Evolutionary conservation across 2,888 invertebrate genomes (phyloP), one percentile per base, ranked within the genome.

Genomic region (Synergus umbraculus): DNA sequence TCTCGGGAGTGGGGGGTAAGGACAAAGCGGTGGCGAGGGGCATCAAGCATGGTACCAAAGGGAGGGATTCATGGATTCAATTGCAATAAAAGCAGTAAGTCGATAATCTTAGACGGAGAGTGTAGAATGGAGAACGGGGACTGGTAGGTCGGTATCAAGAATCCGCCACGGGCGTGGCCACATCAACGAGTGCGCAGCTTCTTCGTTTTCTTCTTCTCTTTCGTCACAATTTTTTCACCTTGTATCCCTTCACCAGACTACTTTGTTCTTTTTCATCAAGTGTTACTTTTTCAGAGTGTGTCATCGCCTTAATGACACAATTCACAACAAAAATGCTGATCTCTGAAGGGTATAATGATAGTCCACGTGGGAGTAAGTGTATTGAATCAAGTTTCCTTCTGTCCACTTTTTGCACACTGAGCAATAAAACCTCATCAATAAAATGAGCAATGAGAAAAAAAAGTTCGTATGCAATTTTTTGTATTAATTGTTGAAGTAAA

Each of bases 131-230:
- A 88, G 88, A 87, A 88, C 80, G 82, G 83, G 86, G 85, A 85
- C 85, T 86, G 91, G 91, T 92, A 92, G 92, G 91, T 91, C 89
- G 91, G 91, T 92, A 92, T 91, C 91, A 90, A 90, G 91, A 92
- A 91, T 92, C 90, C 89, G 90, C 91, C 89, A 92, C 91, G 92
- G 92, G 92, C 92, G 92, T 92, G 92, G 92, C 92, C 85, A 91
- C 88, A 88, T 90, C 87, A 89, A 86, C 88, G 88, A 89, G 87
- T 87, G 85, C 88, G 58, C 54, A 73, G 79, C 77, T 78, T 81
- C 80, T 78, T 78, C 54, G 22, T 79, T 83, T 82, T 79, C 64
- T 81, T 82, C 43, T 77, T 49, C 79, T 67, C 77, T 54, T 58
- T 76, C 78, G 44, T 76, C 54, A 18, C 65, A 60, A 76, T 64